Conservation (phyloP, 2,888 invertebrate species). For the Hylaea fasciaria region DNA sequence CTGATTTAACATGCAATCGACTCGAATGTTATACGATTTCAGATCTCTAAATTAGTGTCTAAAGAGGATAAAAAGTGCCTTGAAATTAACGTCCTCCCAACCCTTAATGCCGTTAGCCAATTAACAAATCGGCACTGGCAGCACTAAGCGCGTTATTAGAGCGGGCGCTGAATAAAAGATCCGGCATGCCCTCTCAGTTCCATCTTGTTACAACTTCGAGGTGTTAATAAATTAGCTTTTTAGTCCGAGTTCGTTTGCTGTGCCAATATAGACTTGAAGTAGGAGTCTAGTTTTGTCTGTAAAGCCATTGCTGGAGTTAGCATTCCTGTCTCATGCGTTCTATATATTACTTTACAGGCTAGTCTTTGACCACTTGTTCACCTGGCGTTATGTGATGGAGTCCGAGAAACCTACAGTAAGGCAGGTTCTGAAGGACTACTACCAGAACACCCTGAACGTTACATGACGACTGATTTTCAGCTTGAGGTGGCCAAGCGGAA, state of each 20-base stretch:
- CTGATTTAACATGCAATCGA: background rate
- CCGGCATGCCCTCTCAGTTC: background rate
- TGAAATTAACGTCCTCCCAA: background rate
- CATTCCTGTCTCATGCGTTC: too few species aligned
- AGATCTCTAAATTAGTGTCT: too few species aligned
- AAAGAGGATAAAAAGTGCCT: background rate
- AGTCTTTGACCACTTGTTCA: too few species aligned
- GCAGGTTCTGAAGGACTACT: too few species aligned
- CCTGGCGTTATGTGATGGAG: too few species aligned
- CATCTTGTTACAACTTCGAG: slow-evolving; percentile 2
- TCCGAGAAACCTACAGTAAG: too few species aligned
- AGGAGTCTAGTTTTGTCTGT: background rate
- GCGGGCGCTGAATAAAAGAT: slow-evolving; percentile 18
- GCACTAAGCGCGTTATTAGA: slow-evolving; percentile 14
- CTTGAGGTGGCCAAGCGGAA: too few species aligned
- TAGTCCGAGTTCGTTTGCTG: background rate
- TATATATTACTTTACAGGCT: too few species aligned
- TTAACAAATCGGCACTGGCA: slow-evolving; percentile 15
- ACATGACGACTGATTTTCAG: too few species aligned
- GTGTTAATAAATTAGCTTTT: slow-evolving; percentile 13
- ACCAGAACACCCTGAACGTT: too few species aligned
- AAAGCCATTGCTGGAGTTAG: too few species aligned
- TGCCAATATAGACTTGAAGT: background rate
- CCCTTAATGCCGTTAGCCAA: slow-evolving; percentile 5
- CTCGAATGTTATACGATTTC: background rate